Evolutionary conservation across 2,797 vertebrate species (phyloP), one percentile per base, ranked within the genome.

Genomic region (Eulemur coronatus): DNA sequence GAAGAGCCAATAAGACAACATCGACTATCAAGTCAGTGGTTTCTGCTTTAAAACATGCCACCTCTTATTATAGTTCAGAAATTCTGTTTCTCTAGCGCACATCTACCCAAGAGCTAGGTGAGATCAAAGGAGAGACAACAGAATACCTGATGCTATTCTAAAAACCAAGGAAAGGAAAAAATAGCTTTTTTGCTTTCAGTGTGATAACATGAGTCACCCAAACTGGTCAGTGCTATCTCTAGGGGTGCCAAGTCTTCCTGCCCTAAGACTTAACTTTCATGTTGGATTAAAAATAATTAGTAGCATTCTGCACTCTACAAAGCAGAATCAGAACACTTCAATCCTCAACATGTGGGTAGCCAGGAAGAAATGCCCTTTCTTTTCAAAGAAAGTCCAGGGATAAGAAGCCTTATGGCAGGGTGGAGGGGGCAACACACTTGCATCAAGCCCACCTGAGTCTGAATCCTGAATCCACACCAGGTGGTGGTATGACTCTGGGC

Each of bases 251-350:
- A 50, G n/a, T 48, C 30, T n/a, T 69, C 46, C 48, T 35, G 35
- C 33, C 28, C 1, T 12, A 76, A 65, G 33, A 92, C 30, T 84
- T 85, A 50, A 33, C 84, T 91, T 91, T 94, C 63, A 50, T 18
- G 3, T 52, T 65, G 70, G 46, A 67, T 86, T 76, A 28, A 96
- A 97, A 85, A 82, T 50, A 55, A 89, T 79, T 85, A 82, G 24
- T 24, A 73, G 33, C 9, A 28, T 33, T 89, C 20, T 12, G 73
- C 33, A 91, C 5, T 43, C 41, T 28, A 33, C 38, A 22, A 63
- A 70, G 28, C 43, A 91, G 35, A 84, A 72, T 35, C 57, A 55
- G 41, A 97, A 91, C 30, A 35, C 67, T 30, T 12, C 38, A 50
- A 3, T 69, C 63, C 41, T 93, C 78, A n/a, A 13, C 8, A 24